Evolutionary conservation across 2,113 vertebrate genomes (phyloP).

Genomic region (Salvelinus fontinalis): DNA sequence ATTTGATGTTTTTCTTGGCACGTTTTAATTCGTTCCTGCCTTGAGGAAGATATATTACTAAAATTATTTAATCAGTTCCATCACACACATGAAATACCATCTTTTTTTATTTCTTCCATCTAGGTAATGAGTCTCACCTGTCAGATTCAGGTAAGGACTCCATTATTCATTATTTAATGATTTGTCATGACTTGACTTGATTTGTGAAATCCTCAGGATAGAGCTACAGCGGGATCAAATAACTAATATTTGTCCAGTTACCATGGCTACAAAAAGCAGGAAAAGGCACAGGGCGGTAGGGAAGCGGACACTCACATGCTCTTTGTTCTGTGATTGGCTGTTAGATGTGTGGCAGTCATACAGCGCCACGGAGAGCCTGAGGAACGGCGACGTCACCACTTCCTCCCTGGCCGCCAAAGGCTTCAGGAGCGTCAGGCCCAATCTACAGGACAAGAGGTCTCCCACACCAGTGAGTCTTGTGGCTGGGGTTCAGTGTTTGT

Average conservation of each 20-base stretch:
- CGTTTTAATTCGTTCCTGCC: not conserved
- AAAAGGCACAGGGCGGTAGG: too few relatives aligned
- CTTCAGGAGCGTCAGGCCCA: conserved; percentile 84
- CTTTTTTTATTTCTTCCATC: conserved; percentile 30
- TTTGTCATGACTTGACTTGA: not conserved
- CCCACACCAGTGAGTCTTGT: conserved; percentile 76
- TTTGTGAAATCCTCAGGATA: not conserved
- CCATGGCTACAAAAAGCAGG: not conserved
- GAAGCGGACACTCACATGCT: not conserved
- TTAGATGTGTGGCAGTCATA: conserved; percentile 82
- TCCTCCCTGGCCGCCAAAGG: conserved; percentile 89
- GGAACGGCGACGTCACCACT: conserved; percentile 79
- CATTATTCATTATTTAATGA: not conserved
- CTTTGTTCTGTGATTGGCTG: conserved; percentile 26
- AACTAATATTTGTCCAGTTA: not conserved
- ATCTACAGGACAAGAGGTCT: conserved; percentile 83
- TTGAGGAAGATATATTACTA: not conserved
- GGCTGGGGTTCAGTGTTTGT: not conserved
- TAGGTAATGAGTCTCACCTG: conserved; percentile 80
- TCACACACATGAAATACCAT: not conserved
- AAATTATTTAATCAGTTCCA: not conserved
- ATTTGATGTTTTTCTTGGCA: not conserved
- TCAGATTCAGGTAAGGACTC: conserved; percentile 82
- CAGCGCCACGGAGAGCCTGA: conserved; percentile 66
- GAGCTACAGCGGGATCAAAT: too few relatives aligned